Evolutionary conservation across 2,113 vertebrate genomes (phyloP).

Genomic region (Stercorarius parasiticus): DNA sequence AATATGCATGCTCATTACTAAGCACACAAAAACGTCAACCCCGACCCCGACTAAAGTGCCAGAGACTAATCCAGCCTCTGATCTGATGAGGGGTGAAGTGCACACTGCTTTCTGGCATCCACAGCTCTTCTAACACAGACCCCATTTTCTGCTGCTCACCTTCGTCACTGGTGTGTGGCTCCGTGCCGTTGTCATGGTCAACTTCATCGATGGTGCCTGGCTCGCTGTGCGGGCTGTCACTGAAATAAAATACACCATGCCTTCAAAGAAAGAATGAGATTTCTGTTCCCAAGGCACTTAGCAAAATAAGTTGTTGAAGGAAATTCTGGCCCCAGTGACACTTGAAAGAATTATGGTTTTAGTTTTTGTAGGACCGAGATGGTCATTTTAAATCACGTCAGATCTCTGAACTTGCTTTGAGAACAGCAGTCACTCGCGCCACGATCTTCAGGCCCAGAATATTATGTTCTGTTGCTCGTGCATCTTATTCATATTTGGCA

Average conservation of each 20-base stretch:
- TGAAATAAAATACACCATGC: conserved; percentile 35
- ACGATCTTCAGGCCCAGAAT: rapidly evolving
- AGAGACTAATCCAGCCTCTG: not conserved
- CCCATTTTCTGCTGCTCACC: conserved; percentile 71
- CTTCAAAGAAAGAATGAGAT: not conserved
- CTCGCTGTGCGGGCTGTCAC: conserved; percentile 98
- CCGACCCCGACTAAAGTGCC: not conserved
- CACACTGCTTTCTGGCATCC: not conserved
- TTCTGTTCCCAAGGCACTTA: not conserved
- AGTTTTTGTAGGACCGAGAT: not conserved
- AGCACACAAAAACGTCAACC: not conserved
- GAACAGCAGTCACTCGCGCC: not conserved
- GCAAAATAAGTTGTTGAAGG: not conserved
- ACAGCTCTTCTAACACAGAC: not conserved
- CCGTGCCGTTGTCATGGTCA: conserved; percentile 95
- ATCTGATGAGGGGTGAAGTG: not conserved
- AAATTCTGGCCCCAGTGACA: not conserved
- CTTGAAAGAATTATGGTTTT: not conserved
- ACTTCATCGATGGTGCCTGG: conserved; percentile 94
- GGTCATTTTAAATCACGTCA: not conserved
- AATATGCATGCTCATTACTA: not conserved
- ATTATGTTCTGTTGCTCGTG: rapidly evolving
- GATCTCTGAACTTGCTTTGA: not conserved
- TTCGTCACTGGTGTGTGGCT: conserved; percentile 96
- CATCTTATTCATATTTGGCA: not conserved